phyloP scores from a whole-genome alignment of 2,888 invertebrate species.

The Ormyrus thymus region DNA sequence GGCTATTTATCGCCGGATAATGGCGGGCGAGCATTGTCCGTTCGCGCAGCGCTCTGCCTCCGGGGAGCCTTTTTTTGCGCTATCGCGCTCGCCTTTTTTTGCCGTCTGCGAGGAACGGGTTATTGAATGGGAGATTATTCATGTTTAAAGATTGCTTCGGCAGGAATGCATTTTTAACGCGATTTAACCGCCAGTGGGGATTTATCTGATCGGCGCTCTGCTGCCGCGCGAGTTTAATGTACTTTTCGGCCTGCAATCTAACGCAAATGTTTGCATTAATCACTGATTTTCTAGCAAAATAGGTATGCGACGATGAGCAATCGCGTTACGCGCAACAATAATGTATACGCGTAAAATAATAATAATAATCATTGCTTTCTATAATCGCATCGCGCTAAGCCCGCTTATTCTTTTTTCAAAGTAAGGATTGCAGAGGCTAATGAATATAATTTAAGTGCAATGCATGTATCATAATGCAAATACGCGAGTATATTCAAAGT shows the following conservation, averaged over 20 bases:
- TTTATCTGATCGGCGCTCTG: neutral
- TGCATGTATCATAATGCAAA: neutral
- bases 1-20: conserved; percentile 44
- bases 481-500: neutral
- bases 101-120: neutral
- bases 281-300: neutral
- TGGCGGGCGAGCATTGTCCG: conserved; percentile 1
- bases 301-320: neutral
- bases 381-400: neutral
- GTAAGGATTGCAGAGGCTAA: neutral
- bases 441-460: conserved; percentile 28
- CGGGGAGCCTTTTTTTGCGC: too few species aligned
- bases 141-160: conserved; percentile 5
- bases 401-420: neutral
- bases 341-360: too few species aligned
- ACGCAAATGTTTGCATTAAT: too few species aligned
- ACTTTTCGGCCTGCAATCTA: too few species aligned
- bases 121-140: conserved; percentile 8
- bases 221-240: too few species aligned
- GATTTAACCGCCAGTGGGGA: neutral
- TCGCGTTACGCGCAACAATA: neutral
- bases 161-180: conserved; percentile 12
- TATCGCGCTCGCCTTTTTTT: neutral
- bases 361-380: neutral
- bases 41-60: neutral